phyloP scores from a whole-genome alignment of 2,113 vertebrate genomes.

The Oostethus manadensis region DNA sequence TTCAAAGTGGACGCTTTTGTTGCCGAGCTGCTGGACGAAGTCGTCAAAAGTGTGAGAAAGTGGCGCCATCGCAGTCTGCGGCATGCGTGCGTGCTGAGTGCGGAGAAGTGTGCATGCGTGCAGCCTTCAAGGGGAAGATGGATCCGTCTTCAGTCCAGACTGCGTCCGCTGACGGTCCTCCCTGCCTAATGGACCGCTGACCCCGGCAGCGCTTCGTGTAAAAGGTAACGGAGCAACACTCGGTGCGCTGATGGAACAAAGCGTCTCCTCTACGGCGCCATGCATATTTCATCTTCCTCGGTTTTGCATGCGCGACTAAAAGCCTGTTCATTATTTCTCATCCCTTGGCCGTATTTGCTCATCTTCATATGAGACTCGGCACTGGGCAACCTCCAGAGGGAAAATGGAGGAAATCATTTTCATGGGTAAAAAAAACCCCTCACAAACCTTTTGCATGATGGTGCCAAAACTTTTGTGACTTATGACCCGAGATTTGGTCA shows the following conservation, averaged over 20 bases:
- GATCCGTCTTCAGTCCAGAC: slow-evolving; percentile 23
- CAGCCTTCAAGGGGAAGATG: slow-evolving; percentile 47
- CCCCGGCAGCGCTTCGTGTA: slow-evolving; percentile 18
- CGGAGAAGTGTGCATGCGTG: slow-evolving; percentile 17
- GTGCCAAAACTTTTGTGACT: no score
- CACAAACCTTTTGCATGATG: no score
- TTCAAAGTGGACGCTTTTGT: no score
- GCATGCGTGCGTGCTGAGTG: neutral
- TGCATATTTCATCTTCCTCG: neutral
- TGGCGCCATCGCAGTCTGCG: no score
- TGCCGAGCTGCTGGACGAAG: neutral
- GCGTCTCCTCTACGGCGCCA: neutral
- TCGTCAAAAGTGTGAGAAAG: neutral
- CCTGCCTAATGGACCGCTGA: slow-evolving; percentile 42
- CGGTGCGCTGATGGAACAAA: neutral
- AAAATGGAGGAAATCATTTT: no score
- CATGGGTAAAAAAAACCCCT: no score
- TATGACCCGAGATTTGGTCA: no score
- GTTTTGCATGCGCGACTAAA: neutral
- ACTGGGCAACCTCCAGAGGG: no score
- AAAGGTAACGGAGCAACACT: slow-evolving; percentile 47
- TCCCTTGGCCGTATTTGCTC: neutral
- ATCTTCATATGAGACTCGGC: neutral
- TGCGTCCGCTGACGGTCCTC: slow-evolving; percentile 11
- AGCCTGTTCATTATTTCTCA: slow-evolving; percentile 4